These are phyloP conservation scores for Hycleus cichorii DNA, from an alignment of 1,140 invertebrate species.

Conservation along the genomic window DNA sequence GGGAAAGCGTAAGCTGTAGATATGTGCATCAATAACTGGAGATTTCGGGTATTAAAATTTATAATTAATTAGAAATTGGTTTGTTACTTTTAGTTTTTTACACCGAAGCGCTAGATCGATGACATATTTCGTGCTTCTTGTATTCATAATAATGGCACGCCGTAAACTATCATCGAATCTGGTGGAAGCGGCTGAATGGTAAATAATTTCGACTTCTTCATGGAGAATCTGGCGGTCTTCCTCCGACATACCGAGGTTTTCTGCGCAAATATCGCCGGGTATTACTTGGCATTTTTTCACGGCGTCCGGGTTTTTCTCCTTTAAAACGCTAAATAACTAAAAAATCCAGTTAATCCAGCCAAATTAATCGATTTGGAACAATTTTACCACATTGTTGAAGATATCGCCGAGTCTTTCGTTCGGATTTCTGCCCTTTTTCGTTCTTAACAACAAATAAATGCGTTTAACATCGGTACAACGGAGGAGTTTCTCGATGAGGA, in stretches of 20 bases:
- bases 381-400: neutral
- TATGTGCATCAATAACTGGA: slow-evolving; percentile 45
- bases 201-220: slow-evolving; percentile 72
- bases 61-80: slow-evolving; percentile 19
- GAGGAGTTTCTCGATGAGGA: neutral
- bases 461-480: neutral
- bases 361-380: too few species aligned
- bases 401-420: neutral
- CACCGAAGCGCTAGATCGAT: slow-evolving; percentile 65
- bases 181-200: slow-evolving; percentile 87
- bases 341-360: neutral
- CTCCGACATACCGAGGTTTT: slow-evolving; percentile 65
- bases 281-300: slow-evolving; percentile 60
- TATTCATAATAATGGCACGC: slow-evolving; percentile 66
- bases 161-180: slow-evolving; percentile 70
- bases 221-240: slow-evolving; percentile 59
- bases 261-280: slow-evolving; percentile 66
- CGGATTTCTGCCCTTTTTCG: neutral
- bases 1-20: slow-evolving; percentile 66
- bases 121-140: slow-evolving; percentile 65
- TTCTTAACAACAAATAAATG: neutral
- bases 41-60: slow-evolving; percentile 9
- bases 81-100: slow-evolving; percentile 53
- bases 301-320: slow-evolving; percentile 7
- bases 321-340: slow-evolving; percentile 21